phyloP scores from a whole-genome alignment of 2,113 vertebrate genomes.

The Passer montanus region DNA sequence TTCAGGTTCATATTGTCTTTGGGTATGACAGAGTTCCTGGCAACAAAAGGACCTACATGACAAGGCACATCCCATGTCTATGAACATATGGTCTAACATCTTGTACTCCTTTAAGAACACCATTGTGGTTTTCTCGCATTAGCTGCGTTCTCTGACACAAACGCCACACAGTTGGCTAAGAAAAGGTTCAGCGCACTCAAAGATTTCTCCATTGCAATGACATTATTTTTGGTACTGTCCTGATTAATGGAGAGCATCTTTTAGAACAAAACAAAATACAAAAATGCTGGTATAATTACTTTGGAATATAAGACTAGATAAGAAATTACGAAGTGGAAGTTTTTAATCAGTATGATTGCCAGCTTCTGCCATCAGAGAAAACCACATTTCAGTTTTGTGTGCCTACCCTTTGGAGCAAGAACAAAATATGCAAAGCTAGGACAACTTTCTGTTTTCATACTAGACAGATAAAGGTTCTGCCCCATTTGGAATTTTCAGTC shows the following conservation, averaged over 20 bases:
- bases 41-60: background rate
- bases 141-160: background rate
- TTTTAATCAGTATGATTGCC: background rate
- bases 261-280: background rate
- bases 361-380: background rate
- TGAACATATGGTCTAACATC: conserved; percentile 20
- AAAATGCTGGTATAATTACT: conserved; percentile 8
- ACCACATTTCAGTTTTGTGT: background rate
- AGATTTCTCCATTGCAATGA: background rate
- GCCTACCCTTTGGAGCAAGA: background rate
- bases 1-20: background rate
- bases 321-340: background rate
- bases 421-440: background rate
- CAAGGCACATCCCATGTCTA: background rate
- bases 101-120: conserved; percentile 13
- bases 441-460: background rate
- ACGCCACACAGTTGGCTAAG: background rate
- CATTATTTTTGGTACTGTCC: background rate
- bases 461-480: background rate
- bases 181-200: background rate
- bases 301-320: background rate
- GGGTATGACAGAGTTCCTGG: background rate
- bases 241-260: background rate
- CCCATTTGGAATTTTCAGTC: background rate
- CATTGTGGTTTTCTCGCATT: conserved; percentile 1